Base-by-base conservation (phyloP, 1,140 invertebrate genomes). In the Zaprionus tsacasi region DNA sequence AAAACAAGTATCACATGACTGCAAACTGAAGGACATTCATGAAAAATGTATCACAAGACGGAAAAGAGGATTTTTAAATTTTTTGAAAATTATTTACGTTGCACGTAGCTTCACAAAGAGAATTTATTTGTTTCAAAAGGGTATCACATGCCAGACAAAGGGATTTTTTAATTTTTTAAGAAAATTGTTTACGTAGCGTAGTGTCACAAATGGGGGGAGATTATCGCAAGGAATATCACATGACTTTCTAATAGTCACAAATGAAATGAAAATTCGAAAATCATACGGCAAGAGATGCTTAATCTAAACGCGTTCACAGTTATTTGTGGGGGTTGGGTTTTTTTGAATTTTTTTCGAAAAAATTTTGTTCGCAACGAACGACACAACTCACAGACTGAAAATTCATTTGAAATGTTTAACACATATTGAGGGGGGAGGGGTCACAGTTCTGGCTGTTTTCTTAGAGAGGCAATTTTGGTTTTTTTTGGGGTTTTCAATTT, bases 391-490 rank as follows among this genome's bases (percentile, higher is more conserved):
- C 80, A 81, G 65, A 48, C 27, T 1, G 38, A 40, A n/a, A 60
- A 43, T 63, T 50, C 68, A 72, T 72, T 66, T 59, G 17, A 59
- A 59, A 72, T 58, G 68, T 70, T 52, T 70, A 38, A 25, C 60
- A 70, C 65, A 58, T 58, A 15, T 8, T 8, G n/a, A 45, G 40
- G 6, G n/a, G 1, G 50, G 45, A n/a, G 60, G 55, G 6, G 8
- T 83, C 80, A 87, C 83, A 87, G 78, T 72, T 52, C 73, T 85
- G 79, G 82, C 76, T 86, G 83, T 78, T 78, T 65, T 57, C 68
- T 66, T 7, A 43, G 6, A 38, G 43, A 86, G 82, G 78, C 82
- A 86, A 81, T 86, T 85, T 78, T 58, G 78, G 70, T 60, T 10
- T 64, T 64, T 35, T 21, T 7, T 48, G 54, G 36, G 3, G 8